Percentiles rank a stretch among this genome's conserved stretches.
Evolutionary conservation across 2,113 vertebrate genomes (phyloP).

Genomic region (Python bivittatus): DNA sequence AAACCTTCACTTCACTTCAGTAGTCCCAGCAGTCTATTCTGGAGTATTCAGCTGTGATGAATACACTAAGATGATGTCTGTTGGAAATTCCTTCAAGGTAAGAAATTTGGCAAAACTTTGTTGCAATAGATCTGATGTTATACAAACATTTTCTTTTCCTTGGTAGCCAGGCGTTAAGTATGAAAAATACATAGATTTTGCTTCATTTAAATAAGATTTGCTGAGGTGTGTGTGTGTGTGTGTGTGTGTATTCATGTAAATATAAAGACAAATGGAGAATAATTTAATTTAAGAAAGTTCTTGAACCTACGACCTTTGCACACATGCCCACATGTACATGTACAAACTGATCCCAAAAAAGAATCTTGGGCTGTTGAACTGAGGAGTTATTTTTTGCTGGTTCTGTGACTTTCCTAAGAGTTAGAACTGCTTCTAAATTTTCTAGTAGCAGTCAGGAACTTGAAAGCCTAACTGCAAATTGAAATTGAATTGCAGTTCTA

Average conservation of each 20-base stretch:
- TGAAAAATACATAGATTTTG: not conserved
- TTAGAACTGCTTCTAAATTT: constrained; percentile 42
- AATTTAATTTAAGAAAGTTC: not conserved
- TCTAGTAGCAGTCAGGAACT: constrained; percentile 32
- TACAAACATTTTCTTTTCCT: not conserved
- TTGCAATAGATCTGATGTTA: not conserved
- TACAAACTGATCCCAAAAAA: constrained; percentile 1
- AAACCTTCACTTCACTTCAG: not conserved
- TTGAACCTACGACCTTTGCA: not conserved
- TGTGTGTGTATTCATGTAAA: not conserved
- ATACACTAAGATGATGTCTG: not conserved
- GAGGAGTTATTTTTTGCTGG: constrained; percentile 16
- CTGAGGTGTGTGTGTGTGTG: not conserved
- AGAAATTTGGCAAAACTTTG: not conserved
- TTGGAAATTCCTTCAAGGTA: not conserved
- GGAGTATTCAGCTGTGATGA: not conserved
- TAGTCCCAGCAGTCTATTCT: not conserved
- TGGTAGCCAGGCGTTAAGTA: not conserved
- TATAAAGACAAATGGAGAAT: not conserved
- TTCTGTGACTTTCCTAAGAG: constrained; percentile 35
- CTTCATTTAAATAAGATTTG: not conserved
- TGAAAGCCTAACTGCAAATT: constrained; percentile 58
- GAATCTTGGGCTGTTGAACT: not conserved
- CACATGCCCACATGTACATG: not conserved
- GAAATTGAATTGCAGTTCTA: constrained; percentile 50